A percentile compares a stretch with the other conserved stretches of the same genome.
Conservation (phyloP, 1,140 invertebrate species). For the Drosophila arawakana region DNA sequence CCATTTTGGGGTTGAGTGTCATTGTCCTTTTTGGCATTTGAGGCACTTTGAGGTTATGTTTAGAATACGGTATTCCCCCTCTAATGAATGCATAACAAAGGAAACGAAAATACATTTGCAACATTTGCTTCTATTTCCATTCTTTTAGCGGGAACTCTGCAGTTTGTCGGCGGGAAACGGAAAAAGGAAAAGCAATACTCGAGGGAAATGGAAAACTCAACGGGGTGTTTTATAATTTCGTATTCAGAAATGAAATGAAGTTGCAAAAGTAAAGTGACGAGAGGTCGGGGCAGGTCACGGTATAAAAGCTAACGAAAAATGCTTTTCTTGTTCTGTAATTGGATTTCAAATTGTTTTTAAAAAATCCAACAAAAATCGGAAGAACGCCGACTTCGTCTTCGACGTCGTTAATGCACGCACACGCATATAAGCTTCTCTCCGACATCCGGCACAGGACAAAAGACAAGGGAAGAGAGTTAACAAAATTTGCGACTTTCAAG, state of each 20-base stretch:
- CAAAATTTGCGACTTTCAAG: slow-evolving; percentile 46
- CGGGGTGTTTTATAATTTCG: slow-evolving; percentile 63
- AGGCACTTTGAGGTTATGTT: slow-evolving; percentile 62
- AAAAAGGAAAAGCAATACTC: slow-evolving; percentile 43
- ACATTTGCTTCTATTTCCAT: background rate
- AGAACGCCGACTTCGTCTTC: slow-evolving; percentile 18
- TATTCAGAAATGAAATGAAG: slow-evolving; percentile 87
- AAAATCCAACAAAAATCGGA: slow-evolving; percentile 21
- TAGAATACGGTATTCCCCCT: slow-evolving; percentile 3
- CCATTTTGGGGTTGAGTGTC: slow-evolving; percentile 12
- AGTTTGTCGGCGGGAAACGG: slow-evolving; percentile 31
- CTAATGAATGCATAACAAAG: slow-evolving; percentile 30
- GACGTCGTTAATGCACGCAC: background rate
- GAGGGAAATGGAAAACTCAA: slow-evolving; percentile 21
- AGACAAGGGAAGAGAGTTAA: slow-evolving; percentile 54
- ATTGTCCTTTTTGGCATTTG: slow-evolving; percentile 70
- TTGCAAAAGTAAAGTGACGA: slow-evolving; percentile 86
- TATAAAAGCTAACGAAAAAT: slow-evolving; percentile 69
- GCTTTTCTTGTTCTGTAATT: slow-evolving; percentile 76
- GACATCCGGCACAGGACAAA: slow-evolving; percentile 60
- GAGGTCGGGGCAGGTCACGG: slow-evolving; percentile 7
- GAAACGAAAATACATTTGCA: slow-evolving; percentile 9
- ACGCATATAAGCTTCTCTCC: slow-evolving; percentile 14
- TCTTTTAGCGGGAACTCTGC: background rate
- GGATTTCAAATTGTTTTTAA: slow-evolving; percentile 79